Evolutionary conservation across 2,113 vertebrate genomes (phyloP), one percentile per base, ranked within the genome.

Genomic region (Grus americana): DNA sequence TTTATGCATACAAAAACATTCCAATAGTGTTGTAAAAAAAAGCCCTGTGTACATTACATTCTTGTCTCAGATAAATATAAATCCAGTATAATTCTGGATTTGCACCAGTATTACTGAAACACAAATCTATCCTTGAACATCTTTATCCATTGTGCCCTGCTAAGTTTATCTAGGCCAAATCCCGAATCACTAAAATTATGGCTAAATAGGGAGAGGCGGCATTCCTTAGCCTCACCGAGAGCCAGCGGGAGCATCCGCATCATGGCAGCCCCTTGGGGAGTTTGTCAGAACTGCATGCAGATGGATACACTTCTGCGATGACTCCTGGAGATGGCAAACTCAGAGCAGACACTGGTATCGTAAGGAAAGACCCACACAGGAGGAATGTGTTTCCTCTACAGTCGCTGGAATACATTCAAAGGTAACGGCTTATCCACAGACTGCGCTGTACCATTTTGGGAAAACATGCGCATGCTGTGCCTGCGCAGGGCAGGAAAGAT

Each of bases 41-140:
- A 3, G 0, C 29, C 34, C 86, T 63, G 73, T 49, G 72, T 88
- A 44, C 2, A 3, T 85, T 91, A 81, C 76, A 26, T 80, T 57
- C 65, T 65, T 57, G 27, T 67, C 76, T 89, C 80, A 72, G 76
- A 79, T 81, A 88, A 94, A 88, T 49, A 68, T 34, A 92, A 97
- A 94, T 87, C 88, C 93, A 72, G 58, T 70, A 79, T 90, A 93
- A 96, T 91, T 94, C 95, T 92, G 89, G 88, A 93, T 96, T 96
- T 95, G 75, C 82, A 66, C 63, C 40, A 63, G 36, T 36, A 90
- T 96, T 90, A 93, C 78, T 30, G 71, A 76, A 79, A 52, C 6
- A 4, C 38, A 86, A 58, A 93, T 88, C 80, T 94, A 36, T 50
- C 83, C 76, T 71, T 89, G 92, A 79, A n/a, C 67, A 46, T 75